These are phyloP conservation scores for Stratiolaelaps scimitus DNA, from an alignment of 1,140 invertebrate species.

Conservation along the genomic window DNA sequence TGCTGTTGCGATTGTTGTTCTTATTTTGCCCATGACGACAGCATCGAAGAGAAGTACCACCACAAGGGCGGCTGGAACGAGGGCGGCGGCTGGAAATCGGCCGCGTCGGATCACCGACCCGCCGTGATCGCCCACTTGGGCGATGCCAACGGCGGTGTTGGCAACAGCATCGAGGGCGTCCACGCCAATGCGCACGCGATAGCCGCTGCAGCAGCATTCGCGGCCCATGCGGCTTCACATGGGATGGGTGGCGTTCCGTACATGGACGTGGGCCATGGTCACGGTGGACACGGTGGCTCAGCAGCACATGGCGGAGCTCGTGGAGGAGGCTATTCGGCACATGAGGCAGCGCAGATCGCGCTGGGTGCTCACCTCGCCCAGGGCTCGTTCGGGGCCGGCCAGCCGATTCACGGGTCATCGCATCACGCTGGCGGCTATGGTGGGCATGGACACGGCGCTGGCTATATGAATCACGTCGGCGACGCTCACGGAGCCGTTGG, in stretches of 20 bases:
- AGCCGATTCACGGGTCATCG: too few species aligned
- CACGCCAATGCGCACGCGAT: not conserved
- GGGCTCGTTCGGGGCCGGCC: too few species aligned
- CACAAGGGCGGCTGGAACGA: not conserved
- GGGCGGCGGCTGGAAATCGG: not conserved
- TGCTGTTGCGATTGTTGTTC: too few species aligned
- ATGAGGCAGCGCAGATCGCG: too few species aligned
- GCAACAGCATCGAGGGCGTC: not conserved
- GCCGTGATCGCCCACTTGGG: slow-evolving; percentile 3
- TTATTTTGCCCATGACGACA: not conserved
- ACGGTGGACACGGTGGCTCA: slow-evolving; percentile 1
- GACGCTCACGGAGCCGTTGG: too few species aligned
- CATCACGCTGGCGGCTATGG: too few species aligned
- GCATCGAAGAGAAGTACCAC: slow-evolving; percentile 19
- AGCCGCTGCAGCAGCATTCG: not conserved
- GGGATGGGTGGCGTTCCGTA: too few species aligned
- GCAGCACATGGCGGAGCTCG: not conserved
- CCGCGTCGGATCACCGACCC: slow-evolving; percentile 5
- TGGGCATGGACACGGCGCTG: too few species aligned
- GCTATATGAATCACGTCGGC: too few species aligned
- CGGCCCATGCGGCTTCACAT: not conserved
- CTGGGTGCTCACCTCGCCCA: too few species aligned
- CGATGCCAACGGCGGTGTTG: not conserved
- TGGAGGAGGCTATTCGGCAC: not conserved
- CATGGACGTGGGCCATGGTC: not conserved